Conservation (phyloP, 2,797 vertebrate species). For the Aeoliscus strigatus region DNA sequence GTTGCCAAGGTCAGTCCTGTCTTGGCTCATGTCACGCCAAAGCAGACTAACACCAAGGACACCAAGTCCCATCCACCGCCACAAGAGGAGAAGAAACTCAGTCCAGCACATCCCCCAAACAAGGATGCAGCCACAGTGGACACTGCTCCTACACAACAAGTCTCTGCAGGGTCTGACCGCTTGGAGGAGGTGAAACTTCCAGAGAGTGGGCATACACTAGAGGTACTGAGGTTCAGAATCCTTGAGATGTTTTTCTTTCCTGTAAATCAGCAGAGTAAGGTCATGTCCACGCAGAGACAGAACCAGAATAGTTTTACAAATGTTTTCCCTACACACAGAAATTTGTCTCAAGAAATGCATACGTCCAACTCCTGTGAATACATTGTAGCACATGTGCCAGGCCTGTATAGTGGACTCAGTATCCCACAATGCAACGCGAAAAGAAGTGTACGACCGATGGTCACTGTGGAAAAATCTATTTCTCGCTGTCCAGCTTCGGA, state of each 20-base stretch:
- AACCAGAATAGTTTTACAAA: conserved; percentile 52
- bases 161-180: conserved; percentile 35
- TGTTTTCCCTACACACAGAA: no score
- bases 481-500: no score
- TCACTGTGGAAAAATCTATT: no score
- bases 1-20: conserved; percentile 75
- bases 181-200: conserved; percentile 40
- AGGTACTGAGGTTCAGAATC: conserved; percentile 71
- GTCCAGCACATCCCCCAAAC: conserved; percentile 45
- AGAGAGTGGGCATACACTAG: conserved; percentile 59
- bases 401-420: no score
- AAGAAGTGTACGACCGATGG: no score
- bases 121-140: conserved; percentile 37
- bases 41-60: conserved; percentile 80
- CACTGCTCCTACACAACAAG: conserved; percentile 35
- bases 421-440: no score
- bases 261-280: conserved; percentile 33
- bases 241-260: conserved; percentile 47
- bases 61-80: conserved; percentile 64
- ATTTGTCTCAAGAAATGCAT: no score
- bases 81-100: conserved; percentile 69
- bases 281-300: conserved; percentile 71
- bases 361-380: no score
- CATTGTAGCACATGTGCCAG: no score
- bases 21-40: conserved; percentile 63